Evolutionary conservation across 2,113 vertebrate genomes (phyloP).

Genomic region (Spea bombifrons): DNA sequence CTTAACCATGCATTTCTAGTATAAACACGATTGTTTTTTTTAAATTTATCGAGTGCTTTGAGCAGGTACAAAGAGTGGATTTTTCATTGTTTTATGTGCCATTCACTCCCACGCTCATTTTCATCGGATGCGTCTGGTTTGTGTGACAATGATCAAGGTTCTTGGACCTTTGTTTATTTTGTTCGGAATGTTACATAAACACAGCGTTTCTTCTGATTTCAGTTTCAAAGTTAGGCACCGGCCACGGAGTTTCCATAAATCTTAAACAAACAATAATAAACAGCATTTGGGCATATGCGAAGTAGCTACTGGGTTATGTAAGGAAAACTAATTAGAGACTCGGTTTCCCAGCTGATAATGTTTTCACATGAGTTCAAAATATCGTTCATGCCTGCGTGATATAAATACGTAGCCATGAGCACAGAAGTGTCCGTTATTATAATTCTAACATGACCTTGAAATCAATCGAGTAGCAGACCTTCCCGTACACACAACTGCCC

Average conservation of each 20-base stretch:
- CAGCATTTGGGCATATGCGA: slow-evolving; percentile 5
- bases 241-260: slow-evolving; percentile 42
- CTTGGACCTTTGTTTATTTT: slow-evolving; percentile 31
- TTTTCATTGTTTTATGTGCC: not conserved
- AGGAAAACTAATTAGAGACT: slow-evolving; percentile 7
- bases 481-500: not conserved
- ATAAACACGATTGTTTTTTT: too few relatives aligned
- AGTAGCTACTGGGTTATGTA: slow-evolving; percentile 31
- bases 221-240: slow-evolving; percentile 43
- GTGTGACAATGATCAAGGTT: slow-evolving; percentile 40
- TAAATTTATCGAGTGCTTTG: not conserved
- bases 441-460: not conserved
- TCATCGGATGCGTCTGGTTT: slow-evolving; percentile 33
- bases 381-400: slow-evolving; percentile 11
- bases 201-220: slow-evolving; percentile 32
- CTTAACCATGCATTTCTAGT: too few relatives aligned
- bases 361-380: slow-evolving; percentile 23
- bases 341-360: slow-evolving; percentile 16
- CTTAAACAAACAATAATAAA: slow-evolving; percentile 49
- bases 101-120: slow-evolving; percentile 25
- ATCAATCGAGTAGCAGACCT: not conserved
- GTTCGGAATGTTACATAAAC: slow-evolving; percentile 38
- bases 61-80: not conserved
- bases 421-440: not conserved
- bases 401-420: slow-evolving; percentile 18